Conservation (phyloP, 2,888 invertebrate species). For the Malachius bipustulatus region DNA sequence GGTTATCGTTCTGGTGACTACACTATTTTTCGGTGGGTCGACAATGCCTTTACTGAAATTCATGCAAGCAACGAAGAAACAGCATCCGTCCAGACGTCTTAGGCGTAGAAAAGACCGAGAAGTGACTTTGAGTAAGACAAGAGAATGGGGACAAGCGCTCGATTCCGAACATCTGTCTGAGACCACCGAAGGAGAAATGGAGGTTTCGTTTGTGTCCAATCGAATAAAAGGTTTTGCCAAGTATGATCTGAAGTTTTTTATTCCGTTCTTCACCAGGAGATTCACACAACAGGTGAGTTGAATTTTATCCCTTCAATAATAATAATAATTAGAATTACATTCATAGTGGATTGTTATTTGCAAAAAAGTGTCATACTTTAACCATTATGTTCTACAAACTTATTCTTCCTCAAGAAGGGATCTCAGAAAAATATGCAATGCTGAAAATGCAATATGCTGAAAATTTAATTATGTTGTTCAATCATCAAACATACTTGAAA, state of each 20-base stretch:
- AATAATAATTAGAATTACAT: too few species aligned
- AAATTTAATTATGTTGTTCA: too few species aligned
- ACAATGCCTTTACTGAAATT: slow-evolving; percentile 96
- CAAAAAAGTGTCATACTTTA: too few species aligned
- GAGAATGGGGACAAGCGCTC: slow-evolving; percentile 93
- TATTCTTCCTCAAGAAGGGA: too few species aligned
- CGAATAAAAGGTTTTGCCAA: slow-evolving; percentile 79
- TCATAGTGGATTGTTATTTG: too few species aligned
- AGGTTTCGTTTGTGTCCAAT: slow-evolving; percentile 73
- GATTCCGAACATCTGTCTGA: slow-evolving; percentile 90
- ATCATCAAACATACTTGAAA: too few species aligned
- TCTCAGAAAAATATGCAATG: too few species aligned
- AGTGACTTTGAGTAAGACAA: slow-evolving; percentile 91
- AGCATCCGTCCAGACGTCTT: slow-evolving; percentile 44
- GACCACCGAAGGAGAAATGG: slow-evolving; percentile 85
- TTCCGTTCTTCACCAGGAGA: slow-evolving; percentile 90
- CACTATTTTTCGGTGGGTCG: slow-evolving; percentile 89
- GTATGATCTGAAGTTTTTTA: slow-evolving; percentile 85
- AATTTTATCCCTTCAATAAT: too few species aligned
- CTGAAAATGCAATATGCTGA: too few species aligned
- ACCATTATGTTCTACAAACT: too few species aligned
- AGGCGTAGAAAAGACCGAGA: slow-evolving; percentile 53
- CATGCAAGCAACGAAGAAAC: slow-evolving; percentile 57
- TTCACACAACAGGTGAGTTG: slow-evolving; percentile 83
- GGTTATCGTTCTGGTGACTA: slow-evolving; percentile 95